Base-by-base conservation (phyloP, 2,888 invertebrate genomes). In the Drosophila mercatorum region DNA sequence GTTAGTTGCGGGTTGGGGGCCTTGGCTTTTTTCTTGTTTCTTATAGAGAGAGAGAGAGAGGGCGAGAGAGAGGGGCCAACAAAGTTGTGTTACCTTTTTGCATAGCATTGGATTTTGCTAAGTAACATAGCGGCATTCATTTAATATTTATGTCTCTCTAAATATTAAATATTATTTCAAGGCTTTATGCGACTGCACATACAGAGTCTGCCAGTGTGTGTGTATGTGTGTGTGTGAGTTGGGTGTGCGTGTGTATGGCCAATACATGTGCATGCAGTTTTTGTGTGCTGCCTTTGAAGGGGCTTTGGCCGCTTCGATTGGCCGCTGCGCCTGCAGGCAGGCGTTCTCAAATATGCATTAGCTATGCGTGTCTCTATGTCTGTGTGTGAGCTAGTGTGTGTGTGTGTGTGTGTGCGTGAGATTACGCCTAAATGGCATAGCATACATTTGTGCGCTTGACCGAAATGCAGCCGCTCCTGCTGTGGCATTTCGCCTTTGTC, bases 121-220 rank as follows among this genome's bases (percentile, higher is more conserved):
- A 92, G 92, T 92, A 92, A 92, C 90, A 92, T 88, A 89, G 78
- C 77, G 81, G 79, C 79, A 65, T 78, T 92, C 92, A 92, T 92
- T 93, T 92, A 93, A 92, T 92, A 92, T 92, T 92, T 92, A 92
- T 93, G 89, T 90, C 92, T 91, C 92, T 92, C 92, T 92, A 92
- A 92, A 92, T 92, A 92, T 93, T 92, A 92, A 92, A 92, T 93
- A 93, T 93, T 93, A 93, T 93, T 92, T 92, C 90, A 91, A 91
- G 91, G 91, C 90, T 91, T 83, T 84, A 84, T 81, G 83, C 76
- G 76, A 78, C 68, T 75, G 75, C 75, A 72, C 71, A 73, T 56
- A 34, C 49, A 53, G n/a, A n/a, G 34, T 76, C 49, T 55, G 34
- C 4, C 41, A 3, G 26, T n/a, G 41, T 43, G 72, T 28, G 63